phyloP scores from a whole-genome alignment of 1,140 invertebrate species.

The Maconellicoccus hirsutus region DNA sequence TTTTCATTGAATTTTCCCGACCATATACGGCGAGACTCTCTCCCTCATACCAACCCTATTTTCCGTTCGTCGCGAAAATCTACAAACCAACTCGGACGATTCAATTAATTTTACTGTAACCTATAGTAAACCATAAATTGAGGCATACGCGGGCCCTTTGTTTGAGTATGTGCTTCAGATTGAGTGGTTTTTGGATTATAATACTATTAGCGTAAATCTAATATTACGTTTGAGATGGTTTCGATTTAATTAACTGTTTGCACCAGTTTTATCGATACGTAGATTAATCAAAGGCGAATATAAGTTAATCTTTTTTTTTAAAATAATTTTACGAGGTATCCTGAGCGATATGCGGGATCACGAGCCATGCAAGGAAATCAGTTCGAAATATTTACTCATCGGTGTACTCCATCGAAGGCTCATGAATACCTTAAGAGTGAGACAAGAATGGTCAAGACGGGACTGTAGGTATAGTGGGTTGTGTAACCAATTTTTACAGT shows the following conservation, averaged over 20 bases:
- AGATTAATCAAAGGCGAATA: background rate
- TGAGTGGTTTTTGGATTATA: slow-evolving; percentile 9
- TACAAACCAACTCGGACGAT: slow-evolving; percentile 2
- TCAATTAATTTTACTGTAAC: background rate
- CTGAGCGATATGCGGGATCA: too few species aligned
- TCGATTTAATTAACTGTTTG: background rate
- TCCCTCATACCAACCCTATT: background rate
- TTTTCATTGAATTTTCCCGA: background rate
- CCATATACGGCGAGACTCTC: background rate
- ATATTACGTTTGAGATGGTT: slow-evolving; percentile 1
- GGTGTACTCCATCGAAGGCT: too few species aligned
- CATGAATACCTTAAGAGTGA: too few species aligned
- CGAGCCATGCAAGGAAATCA: too few species aligned
- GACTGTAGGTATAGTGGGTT: too few species aligned
- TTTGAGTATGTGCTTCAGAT: background rate
- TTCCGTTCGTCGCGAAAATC: background rate
- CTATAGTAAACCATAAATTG: background rate
- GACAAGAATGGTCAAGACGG: too few species aligned
- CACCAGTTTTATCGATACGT: background rate
- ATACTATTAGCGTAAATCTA: background rate
- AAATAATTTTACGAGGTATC: too few species aligned
- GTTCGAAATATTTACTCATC: too few species aligned
- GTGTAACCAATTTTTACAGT: too few species aligned
- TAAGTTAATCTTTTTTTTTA: background rate
- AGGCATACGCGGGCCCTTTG: background rate